These are phyloP conservation scores for Caradrina kadenii DNA, from an alignment of 2,888 invertebrate species.

Conservation along the genomic window DNA sequence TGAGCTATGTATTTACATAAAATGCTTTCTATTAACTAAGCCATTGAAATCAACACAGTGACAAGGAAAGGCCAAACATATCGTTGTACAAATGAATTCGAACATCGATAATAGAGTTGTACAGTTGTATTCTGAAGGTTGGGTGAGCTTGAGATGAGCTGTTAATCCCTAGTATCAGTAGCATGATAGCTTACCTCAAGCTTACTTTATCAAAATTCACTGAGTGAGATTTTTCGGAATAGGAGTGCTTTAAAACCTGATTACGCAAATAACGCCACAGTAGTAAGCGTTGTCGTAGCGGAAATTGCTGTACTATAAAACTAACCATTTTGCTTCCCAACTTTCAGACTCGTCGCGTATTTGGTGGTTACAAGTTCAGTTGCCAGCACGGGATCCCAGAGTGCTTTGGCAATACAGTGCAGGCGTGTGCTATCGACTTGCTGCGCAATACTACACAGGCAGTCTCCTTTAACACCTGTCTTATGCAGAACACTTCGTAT, in stretches of 20 bases:
- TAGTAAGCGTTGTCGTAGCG: not conserved
- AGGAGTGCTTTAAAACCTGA: not conserved
- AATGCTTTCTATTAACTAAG: not conserved
- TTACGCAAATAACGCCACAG: not conserved
- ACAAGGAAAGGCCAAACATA: not conserved
- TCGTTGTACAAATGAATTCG: not conserved
- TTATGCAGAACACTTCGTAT: constrained; percentile 67
- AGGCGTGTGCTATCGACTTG: constrained; percentile 93
- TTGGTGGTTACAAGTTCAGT: constrained; percentile 83
- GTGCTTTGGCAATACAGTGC: constrained; percentile 95
- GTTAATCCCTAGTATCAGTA: too few species aligned
- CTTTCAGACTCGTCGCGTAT: constrained; percentile 68
- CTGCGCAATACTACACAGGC: constrained; percentile 90
- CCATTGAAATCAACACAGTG: not conserved
- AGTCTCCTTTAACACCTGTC: constrained; percentile 90
- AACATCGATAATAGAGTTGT: not conserved
- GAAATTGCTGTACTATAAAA: not conserved
- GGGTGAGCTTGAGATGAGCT: too few species aligned
- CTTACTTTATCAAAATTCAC: too few species aligned
- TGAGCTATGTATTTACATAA: not conserved
- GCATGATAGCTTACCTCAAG: too few species aligned
- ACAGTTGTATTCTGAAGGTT: not conserved
- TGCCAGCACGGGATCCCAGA: constrained; percentile 94
- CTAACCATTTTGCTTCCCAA: not conserved
- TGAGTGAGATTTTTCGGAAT: too few species aligned